Percentiles rank a stretch among this genome's conserved stretches.
Evolutionary conservation across 2,888 invertebrate genomes (phyloP).

Genomic region (Drosophila greeni): DNA sequence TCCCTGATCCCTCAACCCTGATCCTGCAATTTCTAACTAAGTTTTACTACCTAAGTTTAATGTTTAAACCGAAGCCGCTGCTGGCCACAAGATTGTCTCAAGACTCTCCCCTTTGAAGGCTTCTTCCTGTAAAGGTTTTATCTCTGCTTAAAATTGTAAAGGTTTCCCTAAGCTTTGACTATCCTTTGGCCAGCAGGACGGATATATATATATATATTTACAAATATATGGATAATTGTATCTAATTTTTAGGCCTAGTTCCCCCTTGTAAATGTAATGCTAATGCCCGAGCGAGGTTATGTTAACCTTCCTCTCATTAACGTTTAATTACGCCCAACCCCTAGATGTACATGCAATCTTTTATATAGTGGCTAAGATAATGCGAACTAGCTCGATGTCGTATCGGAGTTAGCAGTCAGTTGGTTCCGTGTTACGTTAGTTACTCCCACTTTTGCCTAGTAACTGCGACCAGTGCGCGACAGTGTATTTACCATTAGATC

Average conservation of each 20-base stretch:
- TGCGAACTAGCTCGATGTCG: constrained; percentile 5
- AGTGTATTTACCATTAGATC: constrained; percentile 15
- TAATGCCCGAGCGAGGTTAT: constrained; percentile 63
- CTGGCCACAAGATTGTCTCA: constrained; percentile 2
- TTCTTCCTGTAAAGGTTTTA: neutral
- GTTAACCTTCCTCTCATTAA: constrained; percentile 59
- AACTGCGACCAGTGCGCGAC: constrained; percentile 9
- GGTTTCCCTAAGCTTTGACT: neutral
- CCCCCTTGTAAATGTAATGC: constrained; percentile 46
- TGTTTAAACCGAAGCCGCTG: neutral
- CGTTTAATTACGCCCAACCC: constrained; percentile 50
- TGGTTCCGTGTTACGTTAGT: constrained; percentile 20
- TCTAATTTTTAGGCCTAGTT: constrained; percentile 32
- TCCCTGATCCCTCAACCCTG: neutral
- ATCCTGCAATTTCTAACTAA: constrained; percentile 2
- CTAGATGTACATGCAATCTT: constrained; percentile 62
- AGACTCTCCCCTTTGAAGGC: neutral
- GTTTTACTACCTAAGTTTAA: constrained; percentile 3
- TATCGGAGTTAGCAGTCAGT: neutral
- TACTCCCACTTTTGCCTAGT: constrained; percentile 12
- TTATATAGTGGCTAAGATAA: constrained; percentile 64
- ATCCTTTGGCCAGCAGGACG: constrained; percentile 7
- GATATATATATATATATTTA: constrained; percentile 6
- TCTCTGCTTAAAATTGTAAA: neutral
- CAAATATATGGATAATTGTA: constrained; percentile 13